phyloP scores from a whole-genome alignment of 2,113 vertebrate genomes.

The Pachypanchax playfairii region DNA sequence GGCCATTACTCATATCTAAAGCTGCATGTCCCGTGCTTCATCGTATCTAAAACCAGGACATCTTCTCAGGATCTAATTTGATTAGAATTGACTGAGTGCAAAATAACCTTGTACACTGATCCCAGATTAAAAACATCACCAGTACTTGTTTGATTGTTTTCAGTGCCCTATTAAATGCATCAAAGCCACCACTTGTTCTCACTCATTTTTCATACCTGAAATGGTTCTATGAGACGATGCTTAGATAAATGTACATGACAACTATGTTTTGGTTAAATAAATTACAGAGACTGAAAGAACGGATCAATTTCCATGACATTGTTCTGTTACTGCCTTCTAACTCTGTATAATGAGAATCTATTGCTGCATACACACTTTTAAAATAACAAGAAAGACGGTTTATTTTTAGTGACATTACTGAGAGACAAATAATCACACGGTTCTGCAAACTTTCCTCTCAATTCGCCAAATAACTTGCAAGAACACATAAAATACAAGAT shows the following conservation, averaged over 20 bases:
- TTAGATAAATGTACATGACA: slow-evolving; percentile 8
- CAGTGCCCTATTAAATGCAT: slow-evolving; percentile 46
- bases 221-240: slow-evolving; percentile 10
- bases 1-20: slow-evolving; percentile 74
- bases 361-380: slow-evolving; percentile 6
- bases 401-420: slow-evolving; percentile 43
- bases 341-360: slow-evolving; percentile 12
- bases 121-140: slow-evolving; percentile 64
- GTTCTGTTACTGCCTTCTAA: slow-evolving; percentile 11
- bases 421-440: slow-evolving; percentile 40
- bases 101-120: slow-evolving; percentile 74
- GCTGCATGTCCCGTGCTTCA: slow-evolving; percentile 57
- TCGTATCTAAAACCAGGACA: slow-evolving; percentile 62
- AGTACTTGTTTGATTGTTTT: slow-evolving; percentile 68
- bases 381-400: slow-evolving; percentile 23
- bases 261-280: slow-evolving; percentile 14
- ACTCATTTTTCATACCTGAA: slow-evolving; percentile 19
- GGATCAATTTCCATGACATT: background rate
- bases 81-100: slow-evolving; percentile 78
- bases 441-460: slow-evolving; percentile 19
- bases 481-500: slow-evolving; percentile 27
- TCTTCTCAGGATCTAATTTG: slow-evolving; percentile 68
- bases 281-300: background rate
- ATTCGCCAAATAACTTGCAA: slow-evolving; percentile 46
- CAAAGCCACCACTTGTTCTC: slow-evolving; percentile 31